Conservation (phyloP, 2,888 invertebrate genomes). For the Drosophila mayaguana region DNA sequence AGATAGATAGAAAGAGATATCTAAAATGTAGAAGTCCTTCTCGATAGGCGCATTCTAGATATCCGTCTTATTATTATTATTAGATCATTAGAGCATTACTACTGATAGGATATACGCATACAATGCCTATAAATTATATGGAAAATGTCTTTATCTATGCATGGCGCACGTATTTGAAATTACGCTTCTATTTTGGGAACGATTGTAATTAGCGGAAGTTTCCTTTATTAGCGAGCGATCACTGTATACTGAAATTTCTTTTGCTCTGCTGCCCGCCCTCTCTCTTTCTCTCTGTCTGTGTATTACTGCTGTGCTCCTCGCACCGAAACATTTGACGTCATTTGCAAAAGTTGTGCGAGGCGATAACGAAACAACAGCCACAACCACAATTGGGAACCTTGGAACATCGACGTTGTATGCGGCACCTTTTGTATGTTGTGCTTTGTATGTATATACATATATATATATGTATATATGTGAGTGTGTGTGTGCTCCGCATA, state of each 20-base stretch:
- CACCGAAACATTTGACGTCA: conserved; percentile 68
- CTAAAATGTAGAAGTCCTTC: neutral
- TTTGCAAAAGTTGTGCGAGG: conserved; percentile 69
- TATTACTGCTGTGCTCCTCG: conserved; percentile 17
- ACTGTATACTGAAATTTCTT: conserved; percentile 17
- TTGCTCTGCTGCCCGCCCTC: conserved; percentile 1
- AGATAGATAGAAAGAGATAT: neutral
- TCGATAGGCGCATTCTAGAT: too few species aligned
- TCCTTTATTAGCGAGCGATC: conserved; percentile 14
- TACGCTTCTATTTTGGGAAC: conserved; percentile 2
- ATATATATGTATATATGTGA: too few species aligned
- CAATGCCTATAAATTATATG: neutral
- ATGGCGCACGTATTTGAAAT: neutral
- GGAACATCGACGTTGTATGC: conserved; percentile 41
- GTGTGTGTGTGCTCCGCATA: conserved; percentile 26
- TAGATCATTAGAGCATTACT: too few species aligned
- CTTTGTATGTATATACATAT: neutral
- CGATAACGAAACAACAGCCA: conserved; percentile 61
- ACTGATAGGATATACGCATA: neutral
- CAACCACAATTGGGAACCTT: conserved; percentile 55
- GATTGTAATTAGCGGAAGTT: conserved; percentile 8
- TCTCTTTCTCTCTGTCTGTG: conserved; percentile 7
- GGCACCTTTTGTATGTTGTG: conserved; percentile 30
- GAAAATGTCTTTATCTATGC: neutral
- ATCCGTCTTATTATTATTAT: neutral